phyloP scores from a whole-genome alignment of 1,140 invertebrate genomes.

The Bombus sylvicola region DNA sequence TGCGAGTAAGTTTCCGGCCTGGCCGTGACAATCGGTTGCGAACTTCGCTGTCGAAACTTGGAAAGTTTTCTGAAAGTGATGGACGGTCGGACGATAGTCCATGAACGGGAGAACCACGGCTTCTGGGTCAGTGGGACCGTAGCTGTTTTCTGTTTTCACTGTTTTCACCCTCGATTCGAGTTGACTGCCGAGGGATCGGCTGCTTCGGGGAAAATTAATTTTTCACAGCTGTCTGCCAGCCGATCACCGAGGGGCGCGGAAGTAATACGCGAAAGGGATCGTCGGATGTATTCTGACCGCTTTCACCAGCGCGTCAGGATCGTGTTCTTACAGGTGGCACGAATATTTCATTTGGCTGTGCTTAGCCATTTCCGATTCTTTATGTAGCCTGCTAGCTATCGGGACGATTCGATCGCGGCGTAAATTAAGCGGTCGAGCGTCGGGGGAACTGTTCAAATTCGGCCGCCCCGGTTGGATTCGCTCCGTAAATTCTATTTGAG shows the following conservation, averaged over 20 bases:
- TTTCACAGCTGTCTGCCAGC: conserved; percentile 35
- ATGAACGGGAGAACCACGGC: not conserved
- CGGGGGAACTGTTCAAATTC: conserved; percentile 45
- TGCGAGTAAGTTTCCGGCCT: conserved; percentile 32
- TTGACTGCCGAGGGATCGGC: not conserved
- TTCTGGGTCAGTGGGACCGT: conserved; percentile 56
- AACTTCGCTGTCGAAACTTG: conserved; percentile 47
- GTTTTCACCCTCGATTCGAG: conserved; percentile 48
- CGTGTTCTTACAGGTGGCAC: conserved; percentile 38
- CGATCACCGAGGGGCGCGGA: not conserved
- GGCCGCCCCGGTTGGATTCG: not conserved
- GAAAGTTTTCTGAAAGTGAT: conserved; percentile 49
- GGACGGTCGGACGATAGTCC: conserved; percentile 19
- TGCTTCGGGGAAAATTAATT: conserved; percentile 54
- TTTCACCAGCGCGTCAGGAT: not conserved
- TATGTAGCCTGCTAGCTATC: not conserved
- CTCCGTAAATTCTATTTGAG: conserved; percentile 34
- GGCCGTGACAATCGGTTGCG: conserved; percentile 39
- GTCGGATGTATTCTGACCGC: conserved; percentile 2
- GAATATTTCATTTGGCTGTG: conserved; percentile 24
- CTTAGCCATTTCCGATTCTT: conserved; percentile 43
- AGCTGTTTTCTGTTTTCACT: not conserved
- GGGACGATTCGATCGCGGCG: conserved; percentile 13
- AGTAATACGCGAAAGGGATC: not conserved
- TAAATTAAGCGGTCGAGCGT: conserved; percentile 41